Evolutionary conservation across 2,113 vertebrate species (phyloP).

Genomic region (Pitta sordida): DNA sequence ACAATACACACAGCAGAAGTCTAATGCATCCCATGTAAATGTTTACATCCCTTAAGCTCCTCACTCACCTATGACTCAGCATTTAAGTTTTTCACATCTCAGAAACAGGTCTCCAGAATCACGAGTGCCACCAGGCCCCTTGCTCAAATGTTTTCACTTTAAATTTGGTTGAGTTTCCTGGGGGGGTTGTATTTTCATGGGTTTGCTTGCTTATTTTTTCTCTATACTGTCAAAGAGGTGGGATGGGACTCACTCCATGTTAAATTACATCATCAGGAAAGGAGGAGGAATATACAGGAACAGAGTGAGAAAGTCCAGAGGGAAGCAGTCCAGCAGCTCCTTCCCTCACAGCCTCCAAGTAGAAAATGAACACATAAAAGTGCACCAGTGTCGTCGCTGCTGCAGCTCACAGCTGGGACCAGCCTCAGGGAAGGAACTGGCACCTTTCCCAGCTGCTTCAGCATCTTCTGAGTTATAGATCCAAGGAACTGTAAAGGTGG

Average conservation of each 20-base stretch:
- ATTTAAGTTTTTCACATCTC: slow-evolving; percentile 73
- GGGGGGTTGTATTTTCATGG: neutral
- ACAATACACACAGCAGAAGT: slow-evolving; percentile 95
- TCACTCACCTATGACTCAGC: slow-evolving; percentile 72
- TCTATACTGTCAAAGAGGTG: slow-evolving; percentile 56
- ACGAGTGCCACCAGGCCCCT: slow-evolving; percentile 55
- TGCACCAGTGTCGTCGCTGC: slow-evolving; percentile 53
- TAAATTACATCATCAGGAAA: slow-evolving; percentile 66
- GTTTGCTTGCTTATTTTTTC: neutral
- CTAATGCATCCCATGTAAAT: slow-evolving; percentile 96
- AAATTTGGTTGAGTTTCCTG: neutral
- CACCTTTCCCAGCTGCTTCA: slow-evolving; percentile 38
- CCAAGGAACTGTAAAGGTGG: slow-evolving; percentile 5
- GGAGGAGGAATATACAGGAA: slow-evolving; percentile 67
- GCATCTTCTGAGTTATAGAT: slow-evolving; percentile 35
- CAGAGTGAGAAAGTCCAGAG: slow-evolving; percentile 56
- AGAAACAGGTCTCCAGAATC: slow-evolving; percentile 74
- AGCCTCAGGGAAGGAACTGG: slow-evolving; percentile 28
- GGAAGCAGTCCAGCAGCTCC: slow-evolving; percentile 53
- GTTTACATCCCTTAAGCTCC: slow-evolving; percentile 87
- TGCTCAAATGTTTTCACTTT: slow-evolving; percentile 38
- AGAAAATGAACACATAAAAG: slow-evolving; percentile 69
- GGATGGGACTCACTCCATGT: slow-evolving; percentile 39
- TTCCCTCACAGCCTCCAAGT: slow-evolving; percentile 51
- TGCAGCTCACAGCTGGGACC: slow-evolving; percentile 9